phyloP scores from a whole-genome alignment of 2,797 vertebrate species.

The Leucoraja ocellata region DNA sequence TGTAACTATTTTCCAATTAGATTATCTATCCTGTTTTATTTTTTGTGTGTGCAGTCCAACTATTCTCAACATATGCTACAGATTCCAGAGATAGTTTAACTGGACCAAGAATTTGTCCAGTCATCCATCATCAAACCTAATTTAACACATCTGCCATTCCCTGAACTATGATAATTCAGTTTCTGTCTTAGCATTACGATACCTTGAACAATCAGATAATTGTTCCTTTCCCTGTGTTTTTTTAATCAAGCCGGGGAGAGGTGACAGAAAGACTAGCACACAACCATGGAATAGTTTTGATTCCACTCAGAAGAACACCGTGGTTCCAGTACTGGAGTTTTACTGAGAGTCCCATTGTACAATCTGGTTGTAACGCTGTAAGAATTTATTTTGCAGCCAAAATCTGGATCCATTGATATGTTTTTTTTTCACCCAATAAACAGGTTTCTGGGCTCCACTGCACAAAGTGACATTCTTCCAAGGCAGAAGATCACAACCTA shows the following conservation, averaged over 20 bases:
- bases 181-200: constrained; percentile 15
- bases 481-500: not conserved
- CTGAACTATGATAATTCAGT: not conserved
- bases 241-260: not conserved
- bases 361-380: not conserved
- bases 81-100: not conserved
- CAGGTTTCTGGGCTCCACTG: not conserved
- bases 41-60: not conserved
- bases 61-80: constrained; percentile 1
- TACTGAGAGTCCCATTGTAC: not conserved
- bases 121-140: constrained; percentile 22
- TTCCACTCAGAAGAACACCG: not conserved
- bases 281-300: not conserved
- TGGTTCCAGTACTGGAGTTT: not conserved
- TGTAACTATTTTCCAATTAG: not conserved
- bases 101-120: constrained; percentile 22
- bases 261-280: not conserved
- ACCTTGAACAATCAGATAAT: constrained; percentile 3
- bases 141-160: constrained; percentile 32
- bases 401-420: not conserved
- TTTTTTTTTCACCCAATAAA: not conserved
- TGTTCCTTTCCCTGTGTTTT: constrained; percentile 18
- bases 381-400: not conserved
- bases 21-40: not conserved
- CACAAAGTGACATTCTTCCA: no score